Evolutionary conservation across 2,888 invertebrate genomes (phyloP).

Genomic region (Germaria angustata): DNA sequence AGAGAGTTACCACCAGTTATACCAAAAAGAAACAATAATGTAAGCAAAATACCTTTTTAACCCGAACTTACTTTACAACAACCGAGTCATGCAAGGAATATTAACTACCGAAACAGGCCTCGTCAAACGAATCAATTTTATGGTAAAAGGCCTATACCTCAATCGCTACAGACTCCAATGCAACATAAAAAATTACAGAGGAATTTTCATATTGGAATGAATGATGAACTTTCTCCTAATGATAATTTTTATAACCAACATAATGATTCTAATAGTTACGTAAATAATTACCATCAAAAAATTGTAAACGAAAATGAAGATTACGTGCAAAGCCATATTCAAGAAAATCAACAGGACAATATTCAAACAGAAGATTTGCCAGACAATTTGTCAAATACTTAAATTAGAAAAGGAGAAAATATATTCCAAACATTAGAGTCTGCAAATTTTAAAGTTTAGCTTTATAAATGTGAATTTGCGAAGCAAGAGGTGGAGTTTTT

Average conservation of each 20-base stretch:
- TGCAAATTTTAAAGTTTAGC: slow-evolving; percentile 9
- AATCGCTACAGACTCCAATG: not conserved
- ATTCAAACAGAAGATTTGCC: not conserved
- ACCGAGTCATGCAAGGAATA: slow-evolving; percentile 2
- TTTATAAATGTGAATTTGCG: no score
- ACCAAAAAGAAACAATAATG: not conserved
- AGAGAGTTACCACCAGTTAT: no score
- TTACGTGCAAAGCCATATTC: not conserved
- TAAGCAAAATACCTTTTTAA: not conserved
- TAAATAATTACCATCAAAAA: not conserved
- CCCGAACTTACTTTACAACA: slow-evolving; percentile 1
- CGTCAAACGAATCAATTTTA: slow-evolving; percentile 15
- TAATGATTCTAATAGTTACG: not conserved
- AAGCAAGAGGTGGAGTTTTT: not conserved
- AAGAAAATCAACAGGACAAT: no score
- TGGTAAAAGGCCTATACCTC: slow-evolving; percentile 4
- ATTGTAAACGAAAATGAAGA: not conserved
- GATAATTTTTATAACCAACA: not conserved
- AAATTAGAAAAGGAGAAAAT: no score
- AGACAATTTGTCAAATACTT: not conserved
- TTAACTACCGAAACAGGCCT: slow-evolving; percentile 22
- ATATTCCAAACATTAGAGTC: no score
- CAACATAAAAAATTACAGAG: slow-evolving; percentile 6
- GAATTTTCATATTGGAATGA: no score
- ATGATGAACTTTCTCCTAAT: not conserved